Evolutionary conservation across 2,888 invertebrate species (phyloP).

Genomic region (Brachyopa scutellaris): DNA sequence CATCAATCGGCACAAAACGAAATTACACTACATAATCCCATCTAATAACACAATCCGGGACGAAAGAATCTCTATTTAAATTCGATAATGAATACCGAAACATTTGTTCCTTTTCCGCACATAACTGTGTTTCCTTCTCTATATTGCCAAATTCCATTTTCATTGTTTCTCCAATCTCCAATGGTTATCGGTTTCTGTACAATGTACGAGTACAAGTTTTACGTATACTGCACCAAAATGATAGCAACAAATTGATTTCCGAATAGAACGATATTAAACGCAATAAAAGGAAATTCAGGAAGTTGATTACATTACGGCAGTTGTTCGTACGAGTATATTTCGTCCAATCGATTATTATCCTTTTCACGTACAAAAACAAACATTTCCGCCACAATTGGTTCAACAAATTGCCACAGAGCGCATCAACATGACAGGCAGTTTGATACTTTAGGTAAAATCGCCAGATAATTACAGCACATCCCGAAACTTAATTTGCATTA

Average conservation of each 20-base stretch:
- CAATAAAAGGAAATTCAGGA: conserved; percentile 41
- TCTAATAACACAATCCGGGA: no score
- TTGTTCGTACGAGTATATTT: no score
- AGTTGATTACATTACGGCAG: conserved; percentile 36
- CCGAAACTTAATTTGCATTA: conserved; percentile 28
- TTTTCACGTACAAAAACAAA: conserved; percentile 18
- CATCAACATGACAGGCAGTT: conserved; percentile 13
- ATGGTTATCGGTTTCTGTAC: conserved; percentile 27
- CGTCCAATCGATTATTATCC: conserved; percentile 27
- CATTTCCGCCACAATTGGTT: neutral
- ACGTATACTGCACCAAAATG: conserved; percentile 3
- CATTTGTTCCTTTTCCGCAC: neutral
- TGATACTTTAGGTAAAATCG: conserved; percentile 29
- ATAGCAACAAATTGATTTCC: conserved; percentile 38
- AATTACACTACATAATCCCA: no score
- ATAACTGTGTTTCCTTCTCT: neutral
- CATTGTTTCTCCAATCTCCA: conserved; percentile 26
- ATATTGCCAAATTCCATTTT: conserved; percentile 34
- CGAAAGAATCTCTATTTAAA: no score
- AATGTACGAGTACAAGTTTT: no score
- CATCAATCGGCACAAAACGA: no score
- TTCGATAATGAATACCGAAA: conserved; percentile 22
- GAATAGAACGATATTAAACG: conserved; percentile 28
- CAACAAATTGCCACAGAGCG: conserved; percentile 1
- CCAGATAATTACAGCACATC: conserved; percentile 19